Base-by-base conservation (phyloP, 2,888 invertebrate species). In the Cerastis leucographa region DNA sequence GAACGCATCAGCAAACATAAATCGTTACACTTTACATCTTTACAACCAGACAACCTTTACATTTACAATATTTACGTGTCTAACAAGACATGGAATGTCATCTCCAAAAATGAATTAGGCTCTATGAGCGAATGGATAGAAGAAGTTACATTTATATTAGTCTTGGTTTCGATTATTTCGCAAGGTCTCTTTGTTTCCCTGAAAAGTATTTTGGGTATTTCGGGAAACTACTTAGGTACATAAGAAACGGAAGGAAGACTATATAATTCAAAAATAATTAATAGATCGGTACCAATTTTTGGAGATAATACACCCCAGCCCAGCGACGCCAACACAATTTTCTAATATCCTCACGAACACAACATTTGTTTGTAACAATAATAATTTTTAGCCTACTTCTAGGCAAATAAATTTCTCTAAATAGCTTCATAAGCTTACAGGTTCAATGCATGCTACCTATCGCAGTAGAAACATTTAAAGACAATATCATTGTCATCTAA, bases 261-360 rank as follows among this genome's bases (percentile, higher is more conserved):
- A n/a, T n/a, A n/a, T n/a, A n/a, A 19, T 40, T 62, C 22, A 62
- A 22, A 40, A 40, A 40, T 22, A 22, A 29, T 19, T 5, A 19
- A 61, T 4, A 61, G 29, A 9, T 5, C 35, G 9, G 35, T 19
- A 19, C 19, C 9, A 64, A 54, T 49, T 67, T 74, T 51, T 78
- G 79, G 77, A 87, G 83, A 87, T 71, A 76, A 71, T 56, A 14
- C 74, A 89, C 84, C 81, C 46, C 54, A 61, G 64, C 12, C 61
- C 67, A 77, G 71, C 65, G 64, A 75, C 75, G 67, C 73, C 65
- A 74, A 78, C 75, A 85, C 74, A 85, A 83, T 89, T 90, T 91
- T 92, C 90, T 90, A 91, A 90, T 90, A 91, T 87, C 76, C 85
- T 85, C 84, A 90, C 88, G 89, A 93, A 94, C 92, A 93, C 92